These are phyloP conservation scores for Chaetophractus vellerosus DNA, from an alignment of 2,797 vertebrate species.

Conservation along the genomic window DNA sequence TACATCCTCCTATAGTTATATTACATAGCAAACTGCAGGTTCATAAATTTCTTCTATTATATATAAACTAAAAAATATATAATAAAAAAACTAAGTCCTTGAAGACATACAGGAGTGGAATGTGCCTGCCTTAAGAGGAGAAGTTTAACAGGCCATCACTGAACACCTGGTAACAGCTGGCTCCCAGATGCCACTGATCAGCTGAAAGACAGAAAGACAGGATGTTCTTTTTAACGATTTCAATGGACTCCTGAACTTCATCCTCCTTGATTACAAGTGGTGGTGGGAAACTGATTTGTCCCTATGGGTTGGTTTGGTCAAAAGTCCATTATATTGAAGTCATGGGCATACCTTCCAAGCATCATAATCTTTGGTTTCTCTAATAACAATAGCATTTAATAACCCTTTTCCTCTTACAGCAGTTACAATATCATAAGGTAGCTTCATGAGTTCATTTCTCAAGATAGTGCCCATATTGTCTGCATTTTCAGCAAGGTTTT, in stretches of 20 bases:
- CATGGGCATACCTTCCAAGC: constrained; percentile 97
- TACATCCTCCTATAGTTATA: background rate
- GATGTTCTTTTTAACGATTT: constrained; percentile 96
- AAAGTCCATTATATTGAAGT: constrained; percentile 95
- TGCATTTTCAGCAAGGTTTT: too few relatives aligned
- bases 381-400: constrained; percentile 96
- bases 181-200: accelerated
- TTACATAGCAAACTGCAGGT: constrained; percentile 57
- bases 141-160: background rate
- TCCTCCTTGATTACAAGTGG: constrained; percentile 95
- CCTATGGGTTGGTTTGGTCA: constrained; percentile 98
- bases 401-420: constrained; percentile 96
- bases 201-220: constrained; percentile 93
- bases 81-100: constrained; percentile 49
- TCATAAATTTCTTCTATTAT: constrained; percentile 60
- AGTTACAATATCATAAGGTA: constrained; percentile 92
- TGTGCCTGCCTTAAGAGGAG: constrained; percentile 48
- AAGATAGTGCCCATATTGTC: too few relatives aligned
- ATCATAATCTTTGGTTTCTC: constrained; percentile 96
- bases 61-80: constrained; percentile 57
- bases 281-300: constrained; percentile 97
- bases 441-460: too few relatives aligned
- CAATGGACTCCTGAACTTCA: constrained; percentile 91
- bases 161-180: background rate
- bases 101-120: constrained; percentile 58